Evolutionary conservation across 2,888 invertebrate genomes (phyloP), one percentile per base, ranked within the genome.

Genomic region (Xanthorhoe spadicearia): DNA sequence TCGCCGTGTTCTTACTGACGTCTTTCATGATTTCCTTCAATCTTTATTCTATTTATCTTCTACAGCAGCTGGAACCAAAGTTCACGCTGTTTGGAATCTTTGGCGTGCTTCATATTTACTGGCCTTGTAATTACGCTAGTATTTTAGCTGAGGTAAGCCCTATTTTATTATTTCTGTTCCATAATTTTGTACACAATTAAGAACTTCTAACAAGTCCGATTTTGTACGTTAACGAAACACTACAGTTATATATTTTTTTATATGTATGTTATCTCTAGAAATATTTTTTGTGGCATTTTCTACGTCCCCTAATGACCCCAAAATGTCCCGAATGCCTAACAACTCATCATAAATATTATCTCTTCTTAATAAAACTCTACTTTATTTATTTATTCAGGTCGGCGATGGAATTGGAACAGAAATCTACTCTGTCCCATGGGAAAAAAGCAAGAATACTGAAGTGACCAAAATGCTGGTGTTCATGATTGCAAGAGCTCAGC

Each of bases 71-170:
- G 18, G 87, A 90, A 48, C 81, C 83, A 0, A 87, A 84, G 64
- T 86, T 83, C 59, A 80, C 82, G 0, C 75, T 84, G 52, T 89
- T 89, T 60, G 82, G 82, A 9, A 38, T 84, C 1, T 79, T 82
- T 51, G 83, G 81, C 2, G 77, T 84, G 7, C 74, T 83, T 4
- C 89, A 90, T 51, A 86, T 87, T 69, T 89, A 82, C 61, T 70
- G 83, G 15, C 90, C 89, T 17, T 90, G 89, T 71, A 80, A 84
- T 68, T 88, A 84, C 63, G 81, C 87, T 15, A 84, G 84, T 61
- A 74, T 76, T 58, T 77, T 90, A 66, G 79, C 79, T 61, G 76
- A 85, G 86, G 90, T 89, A 84, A 50, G 2, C n/a, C n/a, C n/a
- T n/a, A 13, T 58, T 8, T 10, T 35, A 38, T 10, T 10, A n/a